A percentile compares a stretch with the other conserved stretches of the same genome.
Conservation (phyloP, 1,140 invertebrate genomes). For the Caenorhabditis inopinata region DNA sequence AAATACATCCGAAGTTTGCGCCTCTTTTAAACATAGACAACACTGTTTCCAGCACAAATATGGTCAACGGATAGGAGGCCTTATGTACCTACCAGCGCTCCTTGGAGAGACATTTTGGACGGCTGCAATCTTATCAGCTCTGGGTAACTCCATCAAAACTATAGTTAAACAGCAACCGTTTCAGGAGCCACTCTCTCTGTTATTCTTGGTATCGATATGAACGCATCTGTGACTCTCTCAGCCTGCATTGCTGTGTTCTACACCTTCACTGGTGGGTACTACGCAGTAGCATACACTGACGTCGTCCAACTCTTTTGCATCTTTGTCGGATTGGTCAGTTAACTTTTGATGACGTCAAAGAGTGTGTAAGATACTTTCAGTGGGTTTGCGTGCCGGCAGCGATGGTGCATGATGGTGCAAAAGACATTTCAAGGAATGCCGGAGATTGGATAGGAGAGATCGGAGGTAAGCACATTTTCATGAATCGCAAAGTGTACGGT, state of each 20-base stretch:
- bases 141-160: conserved; percentile 71
- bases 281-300: conserved; percentile 96
- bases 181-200: conserved; percentile 87
- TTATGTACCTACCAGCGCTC: conserved; percentile 91
- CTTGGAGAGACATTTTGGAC: conserved; percentile 97
- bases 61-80: conserved; percentile 91
- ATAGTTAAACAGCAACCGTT: conserved; percentile 33
- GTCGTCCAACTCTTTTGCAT: conserved; percentile 98
- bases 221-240: conserved; percentile 87
- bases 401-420: conserved; percentile 80
- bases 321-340: conserved; percentile 83
- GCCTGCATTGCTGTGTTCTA: conserved; percentile 94
- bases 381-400: conserved; percentile 98
- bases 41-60: conserved; percentile 75
- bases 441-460: conserved; percentile 79
- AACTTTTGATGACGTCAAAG: conserved; percentile 10
- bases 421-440: conserved; percentile 61
- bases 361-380: conserved; percentile 66
- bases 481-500: no score
- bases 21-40: neutral
- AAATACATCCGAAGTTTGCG: no score
- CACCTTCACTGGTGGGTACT: conserved; percentile 89
- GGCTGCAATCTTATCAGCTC: conserved; percentile 88
- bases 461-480: neutral
- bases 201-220: conserved; percentile 90